A percentile compares a stretch with the other conserved stretches of the same genome.
Evolutionary conservation across 2,113 vertebrate genomes (phyloP).

Genomic region (Grammomys surdaster): DNA sequence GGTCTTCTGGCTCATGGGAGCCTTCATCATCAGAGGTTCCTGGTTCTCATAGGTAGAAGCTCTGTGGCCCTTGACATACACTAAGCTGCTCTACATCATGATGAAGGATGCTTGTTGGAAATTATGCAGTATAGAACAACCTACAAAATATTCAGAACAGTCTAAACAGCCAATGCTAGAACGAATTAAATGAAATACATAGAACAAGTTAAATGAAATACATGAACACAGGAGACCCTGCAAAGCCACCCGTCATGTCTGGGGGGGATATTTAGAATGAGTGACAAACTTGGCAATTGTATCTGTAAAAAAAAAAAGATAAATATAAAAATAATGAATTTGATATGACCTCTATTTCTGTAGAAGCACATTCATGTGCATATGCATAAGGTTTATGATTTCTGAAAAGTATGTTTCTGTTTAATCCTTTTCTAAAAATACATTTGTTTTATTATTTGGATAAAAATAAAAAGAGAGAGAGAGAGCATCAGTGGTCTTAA

Average conservation of each 20-base stretch:
- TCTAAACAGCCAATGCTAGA: fast-evolving
- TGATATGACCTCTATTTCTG: not conserved
- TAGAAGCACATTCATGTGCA: not conserved
- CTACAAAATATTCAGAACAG: fast-evolving
- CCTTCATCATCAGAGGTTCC: not conserved
- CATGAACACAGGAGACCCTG: fast-evolving
- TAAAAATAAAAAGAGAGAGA: not conserved
- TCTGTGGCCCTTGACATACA: too few species aligned
- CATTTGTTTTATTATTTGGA: not conserved
- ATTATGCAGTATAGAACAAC: not conserved
- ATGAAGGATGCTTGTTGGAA: not conserved
- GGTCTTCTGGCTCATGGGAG: not conserved
- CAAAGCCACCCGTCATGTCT: fast-evolving
- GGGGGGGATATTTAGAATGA: too few species aligned
- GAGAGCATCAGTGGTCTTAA: not conserved
- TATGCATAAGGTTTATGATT: not conserved
- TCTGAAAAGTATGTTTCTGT: not conserved
- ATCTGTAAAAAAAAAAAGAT: not conserved
- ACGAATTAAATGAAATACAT: too few species aligned
- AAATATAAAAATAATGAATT: not conserved
- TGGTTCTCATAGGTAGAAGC: too few species aligned
- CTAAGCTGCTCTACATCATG: fast-evolving
- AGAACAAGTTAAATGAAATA: too few species aligned
- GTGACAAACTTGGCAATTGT: not conserved
- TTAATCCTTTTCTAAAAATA: not conserved